These are phyloP conservation scores for Uromys caudimaculatus DNA, from an alignment of 2,797 vertebrate genomes.

Conservation along the genomic window DNA sequence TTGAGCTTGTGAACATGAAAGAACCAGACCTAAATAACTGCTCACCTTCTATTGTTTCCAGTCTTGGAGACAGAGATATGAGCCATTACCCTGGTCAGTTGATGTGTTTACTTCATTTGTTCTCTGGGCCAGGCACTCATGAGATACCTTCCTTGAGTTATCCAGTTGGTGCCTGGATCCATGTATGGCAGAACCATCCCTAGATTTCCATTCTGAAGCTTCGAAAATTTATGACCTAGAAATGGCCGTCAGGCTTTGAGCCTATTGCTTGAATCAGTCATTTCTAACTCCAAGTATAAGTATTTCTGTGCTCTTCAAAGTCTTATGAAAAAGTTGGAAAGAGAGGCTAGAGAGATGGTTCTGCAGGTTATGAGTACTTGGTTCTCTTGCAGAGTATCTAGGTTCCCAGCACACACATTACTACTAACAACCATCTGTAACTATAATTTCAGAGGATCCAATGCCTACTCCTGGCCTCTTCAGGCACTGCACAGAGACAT, in stretches of 20 bases:
- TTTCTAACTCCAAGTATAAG: conserved; percentile 31
- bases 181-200: background rate
- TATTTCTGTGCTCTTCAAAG: background rate
- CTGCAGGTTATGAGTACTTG: background rate
- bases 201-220: background rate
- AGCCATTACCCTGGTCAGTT: background rate
- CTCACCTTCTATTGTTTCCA: conserved; percentile 43
- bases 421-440: background rate
- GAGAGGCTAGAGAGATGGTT: background rate
- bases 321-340: background rate
- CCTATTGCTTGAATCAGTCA: background rate
- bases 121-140: background rate
- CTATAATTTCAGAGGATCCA: background rate
- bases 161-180: background rate
- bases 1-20: conserved; percentile 55
- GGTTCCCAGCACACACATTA: background rate
- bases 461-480: background rate
- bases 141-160: background rate
- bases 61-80: background rate
- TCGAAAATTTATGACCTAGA: background rate
- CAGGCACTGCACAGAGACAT: background rate
- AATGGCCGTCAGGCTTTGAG: background rate
- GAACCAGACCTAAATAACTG: conserved; percentile 20
- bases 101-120: background rate
- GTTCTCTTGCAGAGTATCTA: background rate